phyloP scores from a whole-genome alignment of 2,888 invertebrate genomes.

The Stratiomys singularior region DNA sequence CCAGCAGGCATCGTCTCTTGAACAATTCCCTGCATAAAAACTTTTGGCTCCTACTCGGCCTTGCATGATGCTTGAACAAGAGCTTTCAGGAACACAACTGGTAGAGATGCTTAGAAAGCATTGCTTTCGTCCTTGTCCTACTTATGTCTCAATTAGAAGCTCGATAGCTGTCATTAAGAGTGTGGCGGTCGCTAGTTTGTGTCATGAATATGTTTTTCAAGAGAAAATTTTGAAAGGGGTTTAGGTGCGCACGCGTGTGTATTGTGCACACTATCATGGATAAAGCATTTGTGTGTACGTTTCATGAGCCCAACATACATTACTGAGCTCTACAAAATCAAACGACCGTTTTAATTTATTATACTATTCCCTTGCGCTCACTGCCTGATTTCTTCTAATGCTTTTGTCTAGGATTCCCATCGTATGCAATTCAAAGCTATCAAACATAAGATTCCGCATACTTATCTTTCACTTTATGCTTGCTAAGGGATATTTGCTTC shows the following conservation, averaged over 20 bases:
- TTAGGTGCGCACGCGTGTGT: neutral
- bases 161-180: conserved; percentile 35
- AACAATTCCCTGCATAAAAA: neutral
- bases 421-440: too few relatives aligned
- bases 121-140: conserved; percentile 34
- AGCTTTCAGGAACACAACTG: conserved; percentile 33
- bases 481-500: too few relatives aligned
- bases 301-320: too few relatives aligned
- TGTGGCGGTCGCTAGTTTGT: conserved; percentile 2
- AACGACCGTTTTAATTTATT: too few relatives aligned
- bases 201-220: conserved; percentile 9
- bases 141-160: conserved; percentile 38
- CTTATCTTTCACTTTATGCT: too few relatives aligned
- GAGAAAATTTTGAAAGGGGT: neutral
- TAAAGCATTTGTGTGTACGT: neutral
- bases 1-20: conserved; percentile 29
- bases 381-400: too few relatives aligned
- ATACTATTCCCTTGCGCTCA: too few relatives aligned
- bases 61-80: neutral
- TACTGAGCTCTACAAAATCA: too few relatives aligned
- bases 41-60: conserved; percentile 18
- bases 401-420: too few relatives aligned
- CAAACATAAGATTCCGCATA: too few relatives aligned
- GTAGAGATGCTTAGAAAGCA: neutral
- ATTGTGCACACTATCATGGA: neutral